phyloP scores from a whole-genome alignment of 2,797 vertebrate species.

The Botia kubotai region DNA sequence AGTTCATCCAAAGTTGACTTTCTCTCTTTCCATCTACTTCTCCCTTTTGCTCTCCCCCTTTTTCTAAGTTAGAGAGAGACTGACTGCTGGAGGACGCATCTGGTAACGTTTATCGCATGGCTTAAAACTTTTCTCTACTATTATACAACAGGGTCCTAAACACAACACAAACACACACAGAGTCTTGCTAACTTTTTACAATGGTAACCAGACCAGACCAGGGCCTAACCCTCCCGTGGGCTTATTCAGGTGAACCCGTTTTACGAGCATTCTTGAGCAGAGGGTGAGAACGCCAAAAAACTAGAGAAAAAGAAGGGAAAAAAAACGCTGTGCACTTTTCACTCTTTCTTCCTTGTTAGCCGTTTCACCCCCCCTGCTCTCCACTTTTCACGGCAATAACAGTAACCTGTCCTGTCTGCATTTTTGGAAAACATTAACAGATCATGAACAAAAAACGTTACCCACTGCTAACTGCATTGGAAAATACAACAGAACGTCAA shows the following conservation, averaged over 20 bases:
- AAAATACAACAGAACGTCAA: not conserved
- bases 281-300: slow-evolving; percentile 77
- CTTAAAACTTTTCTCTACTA: slow-evolving; percentile 75
- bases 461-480: not conserved
- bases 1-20: slow-evolving; percentile 74
- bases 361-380: slow-evolving; percentile 63
- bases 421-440: slow-evolving; percentile 15
- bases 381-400: not conserved
- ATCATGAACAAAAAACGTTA: not conserved
- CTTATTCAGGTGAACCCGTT: slow-evolving; percentile 82
- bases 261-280: slow-evolving; percentile 82
- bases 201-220: slow-evolving; percentile 74
- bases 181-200: slow-evolving; percentile 78
- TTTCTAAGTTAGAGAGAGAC: slow-evolving; percentile 52
- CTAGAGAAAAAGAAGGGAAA: slow-evolving; percentile 61
- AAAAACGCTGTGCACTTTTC: slow-evolving; percentile 73
- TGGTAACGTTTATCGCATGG: slow-evolving; percentile 82
- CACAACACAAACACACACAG: slow-evolving; percentile 77
- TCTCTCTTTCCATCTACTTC: slow-evolving; percentile 45
- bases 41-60: slow-evolving; percentile 54
- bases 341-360: slow-evolving; percentile 72
- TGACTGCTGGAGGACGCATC: slow-evolving; percentile 79
- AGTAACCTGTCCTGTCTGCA: not conserved
- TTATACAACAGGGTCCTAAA: slow-evolving; percentile 75
- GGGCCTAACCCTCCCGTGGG: slow-evolving; percentile 72